Base-by-base conservation (phyloP, 2,113 vertebrate genomes). In the Perca flavescens region DNA sequence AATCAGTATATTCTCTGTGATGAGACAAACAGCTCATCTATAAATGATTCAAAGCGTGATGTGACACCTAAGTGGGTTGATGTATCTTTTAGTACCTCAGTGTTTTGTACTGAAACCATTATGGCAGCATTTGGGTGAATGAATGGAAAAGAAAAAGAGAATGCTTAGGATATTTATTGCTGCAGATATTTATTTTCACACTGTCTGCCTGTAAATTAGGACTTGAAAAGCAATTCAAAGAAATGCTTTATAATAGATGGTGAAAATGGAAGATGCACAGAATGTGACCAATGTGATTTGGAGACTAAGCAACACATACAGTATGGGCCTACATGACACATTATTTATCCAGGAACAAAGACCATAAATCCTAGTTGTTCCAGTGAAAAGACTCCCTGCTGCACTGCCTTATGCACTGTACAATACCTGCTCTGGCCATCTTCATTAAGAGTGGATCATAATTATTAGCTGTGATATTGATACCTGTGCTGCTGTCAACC, bases 41-140 rank as follows among this genome's bases (percentile, higher is more conserved):
- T 92, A 86, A 90, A 93, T 91, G 77, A 93, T 92, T 87, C 77
- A 91, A 58, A 79, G 75, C 49, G 25, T 71, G 69, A 85, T 67
- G 46, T 54, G 56, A 56, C 56, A 17, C 82, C 73, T 72, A 54
- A 84, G 66, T 73, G 77, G 57, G 69, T 61, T 75, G 72, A 85
- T 80, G 46, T 83, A 53, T 78, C 77, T 63, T 52, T 62, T 79
- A 75, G 64, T 22, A 69, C 79, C 57, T 77, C 17, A 2, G 17
- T 60, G 73, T 63, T 50, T 69, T 75, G 65, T 65, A 50, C 53
- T 74, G 62, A 84, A 84, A 83, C 52, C 76, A 83, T 88, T 82
- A 87, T 25, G 46, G 34, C 49, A 40, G 70, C 69, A 54, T 80
- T 80, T 85, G 57, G 43, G 22, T 67, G 58, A 73, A 25, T n/a